Percentiles rank a stretch among this genome's conserved stretches.
Evolutionary conservation across 2,113 vertebrate genomes (phyloP).

Genomic region (Cebus imitator): DNA sequence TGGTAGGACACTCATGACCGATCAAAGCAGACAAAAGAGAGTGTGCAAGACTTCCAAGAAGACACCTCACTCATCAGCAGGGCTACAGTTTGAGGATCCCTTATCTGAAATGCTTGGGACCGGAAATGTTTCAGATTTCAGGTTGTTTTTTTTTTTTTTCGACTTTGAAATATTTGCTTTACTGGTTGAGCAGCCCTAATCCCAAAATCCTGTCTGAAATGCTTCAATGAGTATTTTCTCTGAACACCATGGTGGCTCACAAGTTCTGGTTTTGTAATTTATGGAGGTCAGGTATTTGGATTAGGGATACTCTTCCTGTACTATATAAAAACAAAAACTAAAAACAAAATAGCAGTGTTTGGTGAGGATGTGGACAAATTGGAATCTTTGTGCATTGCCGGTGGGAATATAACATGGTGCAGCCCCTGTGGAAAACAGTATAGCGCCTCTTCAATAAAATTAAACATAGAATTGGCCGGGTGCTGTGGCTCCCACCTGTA

Average conservation of each 20-base stretch:
- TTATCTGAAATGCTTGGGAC: neutral
- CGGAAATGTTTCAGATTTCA: neutral
- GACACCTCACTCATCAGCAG: neutral
- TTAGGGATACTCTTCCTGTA: neutral
- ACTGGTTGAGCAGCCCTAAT: neutral
- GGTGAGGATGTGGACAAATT: neutral
- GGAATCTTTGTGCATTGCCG: neutral
- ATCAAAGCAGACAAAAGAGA: neutral
- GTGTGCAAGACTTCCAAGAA: neutral
- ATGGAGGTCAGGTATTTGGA: neutral
- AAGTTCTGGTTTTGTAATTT: neutral
- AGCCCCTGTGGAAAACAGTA: neutral
- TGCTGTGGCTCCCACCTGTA: too few relatives aligned
- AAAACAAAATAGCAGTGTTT: neutral
- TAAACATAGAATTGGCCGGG: neutral
- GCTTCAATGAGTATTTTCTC: neutral
- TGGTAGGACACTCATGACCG: neutral
- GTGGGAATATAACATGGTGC: neutral
- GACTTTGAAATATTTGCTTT: neutral
- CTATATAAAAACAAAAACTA: neutral
- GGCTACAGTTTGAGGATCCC: neutral
- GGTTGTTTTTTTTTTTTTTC: neutral
- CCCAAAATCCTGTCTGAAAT: neutral
- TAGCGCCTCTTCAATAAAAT: neutral
- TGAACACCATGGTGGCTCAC: too few relatives aligned